Evolutionary conservation across 2,113 vertebrate genomes (phyloP), one percentile per base, ranked within the genome.

Genomic region (Elephantulus edwardii): DNA sequence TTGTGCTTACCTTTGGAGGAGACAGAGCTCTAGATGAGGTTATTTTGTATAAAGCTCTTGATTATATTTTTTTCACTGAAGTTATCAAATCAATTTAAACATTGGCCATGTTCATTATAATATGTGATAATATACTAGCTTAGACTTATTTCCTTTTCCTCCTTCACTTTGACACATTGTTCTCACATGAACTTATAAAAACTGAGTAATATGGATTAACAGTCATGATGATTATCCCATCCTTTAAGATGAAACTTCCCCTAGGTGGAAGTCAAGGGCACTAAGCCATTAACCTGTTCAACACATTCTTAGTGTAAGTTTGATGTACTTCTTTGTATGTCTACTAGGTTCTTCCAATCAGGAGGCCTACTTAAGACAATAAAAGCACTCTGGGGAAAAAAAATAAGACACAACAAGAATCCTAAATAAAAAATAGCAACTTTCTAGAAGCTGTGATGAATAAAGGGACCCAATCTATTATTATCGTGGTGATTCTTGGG

Each of bases 181-280:
- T 91, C 44, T 78, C 56, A 64, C 42, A 46, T 81, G 11, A 91
- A 54, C 20, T 46, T 83, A n/a, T n/a, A 13, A 87, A 83, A 81
- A 22, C 26, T 86, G 48, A 71, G 2, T n/a, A 80, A 28, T 40
- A 16, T 62, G 2, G 2, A 8, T 1, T 76, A 71, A 24, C 44
- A 58, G 75, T 90, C 71, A 40, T 60, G 24, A 70, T 35, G 58
- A 82, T 54, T 35, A 11, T n/a, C 11, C 22, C 54, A 71, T 12
- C 4, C 12, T 85, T 87, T 71, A 83, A 58, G 4, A 16, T 71
- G 42, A 92, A 24, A 9, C 3, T 80, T 40, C 7, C 56, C 9
- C 3, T 76, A 46, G 60, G 26, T 60, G 3, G 66, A 38, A 70
- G 13, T 42, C 38, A 48, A 35, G 44, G n/a, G 6, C 24, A 76